Evolutionary conservation across 2,888 invertebrate genomes (phyloP).

Genomic region (Gisinianus flammeolus): DNA sequence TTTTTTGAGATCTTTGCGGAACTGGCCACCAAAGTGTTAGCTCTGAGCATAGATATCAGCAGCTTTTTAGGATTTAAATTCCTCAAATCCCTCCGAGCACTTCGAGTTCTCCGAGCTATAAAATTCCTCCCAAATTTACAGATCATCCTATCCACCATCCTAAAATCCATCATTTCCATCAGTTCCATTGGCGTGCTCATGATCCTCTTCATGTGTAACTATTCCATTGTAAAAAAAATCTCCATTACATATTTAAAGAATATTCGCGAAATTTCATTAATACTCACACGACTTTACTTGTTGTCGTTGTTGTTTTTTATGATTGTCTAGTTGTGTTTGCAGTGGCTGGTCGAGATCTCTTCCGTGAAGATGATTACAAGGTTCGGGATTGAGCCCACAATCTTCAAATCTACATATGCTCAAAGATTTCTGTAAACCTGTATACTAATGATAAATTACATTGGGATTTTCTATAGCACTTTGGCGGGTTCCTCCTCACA

Average conservation of each 20-base stretch:
- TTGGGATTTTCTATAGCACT: slow-evolving; percentile 42
- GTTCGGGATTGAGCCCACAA: neutral
- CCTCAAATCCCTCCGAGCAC: slow-evolving; percentile 50
- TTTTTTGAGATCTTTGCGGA: slow-evolving; percentile 50
- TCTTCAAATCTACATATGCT: neutral
- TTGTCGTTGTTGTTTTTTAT: too few species aligned
- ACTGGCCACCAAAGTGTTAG: slow-evolving; percentile 46
- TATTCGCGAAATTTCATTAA: too few species aligned
- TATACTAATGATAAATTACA: neutral
- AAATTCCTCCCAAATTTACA: slow-evolving; percentile 58
- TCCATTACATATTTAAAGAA: neutral
- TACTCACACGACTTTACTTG: too few species aligned
- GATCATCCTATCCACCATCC: slow-evolving; percentile 59
- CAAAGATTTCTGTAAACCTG: neutral
- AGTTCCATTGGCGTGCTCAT: slow-evolving; percentile 60
- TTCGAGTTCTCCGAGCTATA: slow-evolving; percentile 54
- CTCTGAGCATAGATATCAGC: slow-evolving; percentile 50
- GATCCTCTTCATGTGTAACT: slow-evolving; percentile 59
- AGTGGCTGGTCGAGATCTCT: slow-evolving; percentile 60
- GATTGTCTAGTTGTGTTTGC: slow-evolving; percentile 59
- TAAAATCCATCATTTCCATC: slow-evolving; percentile 60
- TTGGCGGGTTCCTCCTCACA: slow-evolving; percentile 60
- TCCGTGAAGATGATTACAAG: slow-evolving; percentile 55
- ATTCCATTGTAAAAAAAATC: neutral
- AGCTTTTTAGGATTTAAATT: slow-evolving; percentile 47